These are phyloP conservation scores for Corythoichthys intestinalis DNA, from an alignment of 2,113 vertebrate species.

Conservation along the genomic window DNA sequence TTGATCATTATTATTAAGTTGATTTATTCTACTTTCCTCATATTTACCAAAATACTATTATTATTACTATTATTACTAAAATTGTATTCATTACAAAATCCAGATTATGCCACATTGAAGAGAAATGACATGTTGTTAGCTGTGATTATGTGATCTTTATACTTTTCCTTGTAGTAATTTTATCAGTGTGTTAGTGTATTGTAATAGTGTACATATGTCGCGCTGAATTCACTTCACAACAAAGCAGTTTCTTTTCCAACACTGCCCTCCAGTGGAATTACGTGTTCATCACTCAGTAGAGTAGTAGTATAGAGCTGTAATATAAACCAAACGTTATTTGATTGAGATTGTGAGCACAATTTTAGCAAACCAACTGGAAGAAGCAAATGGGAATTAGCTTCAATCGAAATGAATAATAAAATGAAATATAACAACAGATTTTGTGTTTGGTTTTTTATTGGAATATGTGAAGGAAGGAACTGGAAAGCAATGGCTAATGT, in stretches of 20 bases:
- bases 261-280: constrained; percentile 51
- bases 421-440: neutral
- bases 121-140: too few species aligned
- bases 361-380: constrained; percentile 30
- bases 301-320: constrained; percentile 12
- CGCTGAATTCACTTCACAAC: neutral
- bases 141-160: too few species aligned
- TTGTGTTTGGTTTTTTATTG: constrained; percentile 28
- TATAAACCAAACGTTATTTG: constrained; percentile 29
- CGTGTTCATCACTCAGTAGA: neutral
- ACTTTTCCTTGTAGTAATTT: too few species aligned
- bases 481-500: constrained; percentile 37
- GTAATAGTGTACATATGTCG: neutral
- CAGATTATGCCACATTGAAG: too few species aligned
- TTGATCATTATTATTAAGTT: too few species aligned
- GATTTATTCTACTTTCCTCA: too few species aligned
- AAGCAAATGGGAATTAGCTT: constrained; percentile 1
- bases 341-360: constrained; percentile 26
- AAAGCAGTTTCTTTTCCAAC: constrained; percentile 15
- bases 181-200: too few species aligned
- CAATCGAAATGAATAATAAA: neutral
- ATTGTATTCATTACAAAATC: too few species aligned
- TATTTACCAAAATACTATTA: too few species aligned
- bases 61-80: too few species aligned
- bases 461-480: constrained; percentile 55